Evolutionary conservation across 2,888 invertebrate species (phyloP).

Genomic region (Drosophila merina): DNA sequence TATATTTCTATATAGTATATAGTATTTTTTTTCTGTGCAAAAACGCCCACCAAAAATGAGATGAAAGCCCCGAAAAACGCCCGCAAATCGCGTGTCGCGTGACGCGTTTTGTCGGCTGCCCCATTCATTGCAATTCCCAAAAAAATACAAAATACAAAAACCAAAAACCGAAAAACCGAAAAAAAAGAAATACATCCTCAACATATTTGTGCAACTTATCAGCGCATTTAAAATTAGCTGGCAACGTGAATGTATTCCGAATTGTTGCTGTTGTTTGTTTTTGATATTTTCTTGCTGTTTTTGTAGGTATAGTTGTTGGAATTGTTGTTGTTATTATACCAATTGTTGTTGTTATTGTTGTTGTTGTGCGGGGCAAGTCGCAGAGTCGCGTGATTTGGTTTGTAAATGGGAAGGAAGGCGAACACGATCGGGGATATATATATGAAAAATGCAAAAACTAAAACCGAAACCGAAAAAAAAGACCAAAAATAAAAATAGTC

Average conservation of each 20-base stretch:
- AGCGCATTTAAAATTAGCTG: slow-evolving; percentile 77
- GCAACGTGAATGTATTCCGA: slow-evolving; percentile 46
- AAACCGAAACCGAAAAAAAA: slow-evolving; percentile 52
- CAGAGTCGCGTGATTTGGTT: slow-evolving; percentile 75
- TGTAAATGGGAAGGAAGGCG: slow-evolving; percentile 67
- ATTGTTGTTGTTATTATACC: background rate
- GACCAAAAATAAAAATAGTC: slow-evolving; percentile 71
- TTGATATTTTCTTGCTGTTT: background rate
- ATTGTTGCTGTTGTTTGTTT: slow-evolving; percentile 47
- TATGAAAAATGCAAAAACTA: slow-evolving; percentile 42
- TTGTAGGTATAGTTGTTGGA: background rate
- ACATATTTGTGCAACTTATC: slow-evolving; percentile 78
- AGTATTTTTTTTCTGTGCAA: background rate
- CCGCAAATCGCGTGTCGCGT: slow-evolving; percentile 52
- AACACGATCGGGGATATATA: slow-evolving; percentile 5
- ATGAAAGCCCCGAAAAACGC: slow-evolving; percentile 18
- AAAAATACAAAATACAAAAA: slow-evolving; percentile 6
- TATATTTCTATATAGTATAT: background rate
- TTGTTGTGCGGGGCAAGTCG: slow-evolving; percentile 63
- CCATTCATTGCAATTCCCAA: slow-evolving; percentile 44
- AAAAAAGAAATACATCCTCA: slow-evolving; percentile 58
- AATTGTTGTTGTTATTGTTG: slow-evolving; percentile 50
- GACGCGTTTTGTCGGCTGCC: slow-evolving; percentile 38
- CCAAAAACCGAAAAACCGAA: slow-evolving; percentile 14
- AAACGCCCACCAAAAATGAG: slow-evolving; percentile 37